Evolutionary conservation across 2,888 invertebrate genomes (phyloP).

Genomic region (Prionchulus punctatus): DNA sequence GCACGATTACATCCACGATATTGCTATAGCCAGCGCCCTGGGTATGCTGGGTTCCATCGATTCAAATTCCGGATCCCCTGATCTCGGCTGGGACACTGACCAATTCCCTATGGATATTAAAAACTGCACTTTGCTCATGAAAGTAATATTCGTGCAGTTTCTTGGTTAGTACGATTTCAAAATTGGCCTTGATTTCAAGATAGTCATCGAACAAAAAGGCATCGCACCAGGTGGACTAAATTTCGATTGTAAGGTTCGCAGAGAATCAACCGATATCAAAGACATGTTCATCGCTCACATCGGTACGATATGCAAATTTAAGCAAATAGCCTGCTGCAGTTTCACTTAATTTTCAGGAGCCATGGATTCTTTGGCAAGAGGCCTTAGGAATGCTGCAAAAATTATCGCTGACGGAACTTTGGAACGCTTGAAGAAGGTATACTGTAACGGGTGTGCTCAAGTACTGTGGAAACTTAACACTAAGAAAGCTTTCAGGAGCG

Average conservation of each 20-base stretch:
- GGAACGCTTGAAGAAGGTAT: conserved; percentile 44
- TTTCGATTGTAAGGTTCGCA: conserved; percentile 41
- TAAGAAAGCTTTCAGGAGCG: conserved; percentile 40
- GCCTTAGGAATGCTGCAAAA: conserved; percentile 41
- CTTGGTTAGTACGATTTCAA: background rate
- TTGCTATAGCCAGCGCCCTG: conserved; percentile 47
- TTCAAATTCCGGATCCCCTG: conserved; percentile 39
- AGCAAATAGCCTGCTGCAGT: background rate
- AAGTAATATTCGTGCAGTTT: conserved; percentile 25
- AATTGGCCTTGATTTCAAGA: conserved; percentile 18
- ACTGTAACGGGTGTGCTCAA: conserved; percentile 1
- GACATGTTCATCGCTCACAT: conserved; percentile 43
- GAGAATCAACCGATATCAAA: conserved; percentile 41
- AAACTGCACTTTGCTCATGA: conserved; percentile 45
- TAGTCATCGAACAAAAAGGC: conserved; percentile 40
- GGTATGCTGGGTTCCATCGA: conserved; percentile 47
- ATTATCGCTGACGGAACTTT: conserved; percentile 45
- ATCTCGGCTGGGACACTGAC: conserved; percentile 41
- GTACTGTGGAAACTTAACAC: conserved; percentile 2
- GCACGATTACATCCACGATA: conserved; percentile 40
- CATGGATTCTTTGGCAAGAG: conserved; percentile 45
- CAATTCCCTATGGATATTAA: conserved; percentile 43
- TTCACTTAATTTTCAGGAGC: conserved; percentile 30
- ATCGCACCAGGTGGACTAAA: conserved; percentile 46
- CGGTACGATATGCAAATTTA: conserved; percentile 20